Evolutionary conservation across 2,797 vertebrate genomes (phyloP).

Genomic region (Artibeus jamaicensis): DNA sequence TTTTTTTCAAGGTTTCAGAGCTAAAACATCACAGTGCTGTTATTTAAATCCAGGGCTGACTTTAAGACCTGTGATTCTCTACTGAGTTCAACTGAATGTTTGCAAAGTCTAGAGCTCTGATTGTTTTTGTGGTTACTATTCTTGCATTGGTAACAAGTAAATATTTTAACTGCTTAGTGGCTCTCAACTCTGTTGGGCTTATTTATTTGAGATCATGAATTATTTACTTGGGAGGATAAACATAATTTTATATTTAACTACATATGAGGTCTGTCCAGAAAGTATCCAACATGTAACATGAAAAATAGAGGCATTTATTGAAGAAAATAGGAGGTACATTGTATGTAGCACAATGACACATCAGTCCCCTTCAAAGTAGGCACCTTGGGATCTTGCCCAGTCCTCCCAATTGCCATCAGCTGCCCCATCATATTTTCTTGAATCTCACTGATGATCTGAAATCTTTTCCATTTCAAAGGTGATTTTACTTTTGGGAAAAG

Average conservation of each 20-base stretch:
- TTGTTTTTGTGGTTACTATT: constrained; percentile 32
- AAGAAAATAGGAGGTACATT: background rate
- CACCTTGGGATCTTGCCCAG: background rate
- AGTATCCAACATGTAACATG: background rate
- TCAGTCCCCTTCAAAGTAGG: background rate
- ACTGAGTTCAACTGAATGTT: background rate
- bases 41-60: background rate
- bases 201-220: background rate
- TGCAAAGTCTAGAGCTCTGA: background rate
- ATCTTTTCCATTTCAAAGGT: background rate
- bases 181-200: constrained; percentile 7
- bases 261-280: background rate
- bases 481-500: background rate
- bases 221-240: constrained; percentile 47
- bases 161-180: background rate
- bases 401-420: background rate
- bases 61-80: background rate
- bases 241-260: constrained; percentile 44
- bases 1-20: constrained; percentile 8
- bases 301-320: background rate
- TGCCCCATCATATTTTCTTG: background rate
- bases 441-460: background rate
- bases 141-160: background rate
- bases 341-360: background rate
- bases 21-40: background rate